Percentiles rank a stretch among this genome's conserved stretches.
phyloP scores from a whole-genome alignment of 2,797 vertebrate species.

The Hafferia zeledoni region DNA sequence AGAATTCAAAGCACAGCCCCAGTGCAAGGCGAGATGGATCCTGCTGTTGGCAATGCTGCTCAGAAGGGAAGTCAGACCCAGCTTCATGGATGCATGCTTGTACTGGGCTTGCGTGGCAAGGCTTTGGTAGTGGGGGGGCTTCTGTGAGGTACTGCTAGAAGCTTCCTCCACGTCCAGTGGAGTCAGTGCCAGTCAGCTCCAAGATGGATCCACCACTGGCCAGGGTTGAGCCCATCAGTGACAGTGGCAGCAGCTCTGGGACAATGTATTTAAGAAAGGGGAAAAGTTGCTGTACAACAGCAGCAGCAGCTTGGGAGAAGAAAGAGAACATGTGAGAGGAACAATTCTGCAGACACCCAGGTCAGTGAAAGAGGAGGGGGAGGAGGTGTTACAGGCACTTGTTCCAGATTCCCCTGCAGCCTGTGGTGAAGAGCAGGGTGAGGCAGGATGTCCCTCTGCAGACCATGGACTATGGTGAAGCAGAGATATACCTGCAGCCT shows the following conservation, averaged over 20 bases:
- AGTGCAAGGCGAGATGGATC: neutral
- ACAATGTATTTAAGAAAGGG: neutral
- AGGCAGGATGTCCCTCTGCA: neutral
- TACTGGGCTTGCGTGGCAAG: neutral
- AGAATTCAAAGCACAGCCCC: neutral
- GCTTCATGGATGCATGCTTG: fast-evolving
- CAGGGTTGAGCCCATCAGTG: neutral
- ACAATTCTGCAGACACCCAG: neutral
- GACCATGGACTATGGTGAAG: neutral
- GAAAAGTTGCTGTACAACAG: neutral
- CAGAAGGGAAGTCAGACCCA: neutral
- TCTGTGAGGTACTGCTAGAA: neutral
- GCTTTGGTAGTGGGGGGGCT: neutral
- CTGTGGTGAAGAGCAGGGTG: neutral
- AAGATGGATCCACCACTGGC: neutral
- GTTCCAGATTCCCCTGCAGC: neutral
- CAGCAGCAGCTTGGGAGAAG: neutral
- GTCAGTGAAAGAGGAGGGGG: neutral
- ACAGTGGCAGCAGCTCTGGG: neutral
- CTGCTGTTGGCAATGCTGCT: neutral
- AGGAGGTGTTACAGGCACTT: neutral
- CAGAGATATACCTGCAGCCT: neutral
- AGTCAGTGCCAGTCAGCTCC: neutral
- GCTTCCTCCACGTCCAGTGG: neutral
- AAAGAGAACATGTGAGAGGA: neutral